These are phyloP conservation scores for Mantis religiosa DNA, from an alignment of 2,888 invertebrate species.

Conservation along the genomic window DNA sequence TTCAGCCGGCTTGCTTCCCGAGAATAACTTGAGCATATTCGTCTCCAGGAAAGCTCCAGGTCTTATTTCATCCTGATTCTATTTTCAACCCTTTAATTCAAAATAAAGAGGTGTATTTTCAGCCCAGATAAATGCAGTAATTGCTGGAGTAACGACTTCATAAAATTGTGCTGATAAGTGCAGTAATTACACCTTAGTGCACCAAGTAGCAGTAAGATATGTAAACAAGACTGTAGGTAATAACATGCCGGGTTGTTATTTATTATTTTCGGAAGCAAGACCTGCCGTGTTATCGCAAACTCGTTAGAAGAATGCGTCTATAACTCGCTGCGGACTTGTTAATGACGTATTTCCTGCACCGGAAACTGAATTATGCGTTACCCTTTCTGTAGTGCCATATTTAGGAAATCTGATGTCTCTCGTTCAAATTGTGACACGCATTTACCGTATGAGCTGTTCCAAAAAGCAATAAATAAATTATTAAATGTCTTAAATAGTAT, in stretches of 20 bases:
- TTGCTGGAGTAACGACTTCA: background rate
- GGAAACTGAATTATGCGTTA: background rate
- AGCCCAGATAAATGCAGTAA: background rate
- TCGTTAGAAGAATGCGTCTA: background rate
- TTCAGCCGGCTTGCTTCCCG: no score
- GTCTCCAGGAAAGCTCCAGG: no score
- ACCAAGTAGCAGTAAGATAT: background rate
- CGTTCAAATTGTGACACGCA: no score
- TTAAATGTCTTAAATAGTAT: no score
- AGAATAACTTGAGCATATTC: no score
- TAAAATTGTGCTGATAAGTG: background rate
- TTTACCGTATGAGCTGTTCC: no score
- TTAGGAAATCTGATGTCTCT: background rate
- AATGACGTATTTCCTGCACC: background rate
- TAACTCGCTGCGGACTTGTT: background rate
- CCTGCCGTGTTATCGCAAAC: background rate
- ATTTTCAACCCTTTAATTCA: background rate
- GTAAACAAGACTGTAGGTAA: background rate
- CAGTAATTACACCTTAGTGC: background rate
- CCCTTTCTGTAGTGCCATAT: background rate
- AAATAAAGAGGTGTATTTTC: background rate
- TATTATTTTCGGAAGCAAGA: background rate
- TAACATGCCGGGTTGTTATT: background rate
- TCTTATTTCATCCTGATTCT: background rate
- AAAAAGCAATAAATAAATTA: no score